phyloP scores from a whole-genome alignment of 2,888 invertebrate species.

The Drosophila meridiana region DNA sequence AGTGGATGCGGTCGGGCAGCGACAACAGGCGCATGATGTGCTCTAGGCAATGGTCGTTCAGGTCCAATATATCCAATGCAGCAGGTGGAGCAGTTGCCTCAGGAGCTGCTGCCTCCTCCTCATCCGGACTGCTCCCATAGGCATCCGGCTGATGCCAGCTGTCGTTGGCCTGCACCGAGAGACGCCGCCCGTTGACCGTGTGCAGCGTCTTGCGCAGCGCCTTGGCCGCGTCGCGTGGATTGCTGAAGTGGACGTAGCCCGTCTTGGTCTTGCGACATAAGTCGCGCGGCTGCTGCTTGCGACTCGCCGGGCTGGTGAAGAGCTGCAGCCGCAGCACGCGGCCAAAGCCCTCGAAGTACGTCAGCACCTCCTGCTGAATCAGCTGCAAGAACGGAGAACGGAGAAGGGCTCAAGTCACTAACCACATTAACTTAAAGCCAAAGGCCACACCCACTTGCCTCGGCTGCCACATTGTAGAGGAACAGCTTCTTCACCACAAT shows the following conservation, averaged over 20 bases:
- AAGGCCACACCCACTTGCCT: conserved; percentile 28
- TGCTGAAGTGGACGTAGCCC: conserved; percentile 32
- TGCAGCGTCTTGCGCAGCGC: conserved; percentile 28
- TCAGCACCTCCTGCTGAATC: conserved; percentile 17
- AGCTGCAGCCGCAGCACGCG: conserved; percentile 24
- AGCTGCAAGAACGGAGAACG: conserved; percentile 14
- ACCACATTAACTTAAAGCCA: background rate
- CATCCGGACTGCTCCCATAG: background rate
- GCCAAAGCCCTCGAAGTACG: conserved; percentile 37
- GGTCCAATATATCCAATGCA: conserved; percentile 10
- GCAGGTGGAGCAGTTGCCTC: background rate
- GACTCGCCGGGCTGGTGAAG: background rate
- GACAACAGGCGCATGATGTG: conserved; percentile 26
- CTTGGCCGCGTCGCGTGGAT: conserved; percentile 33
- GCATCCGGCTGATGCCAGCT: conserved; percentile 51
- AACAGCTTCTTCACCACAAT: conserved; percentile 40
- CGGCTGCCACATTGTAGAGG: conserved; percentile 31
- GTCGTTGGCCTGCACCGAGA: conserved; percentile 33
- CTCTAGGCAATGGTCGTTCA: conserved; percentile 42
- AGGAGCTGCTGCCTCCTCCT: background rate
- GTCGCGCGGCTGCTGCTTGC: background rate
- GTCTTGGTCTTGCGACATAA: background rate
- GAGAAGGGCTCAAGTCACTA: background rate
- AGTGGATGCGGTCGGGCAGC: conserved; percentile 40
- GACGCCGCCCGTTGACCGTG: conserved; percentile 5